Evolutionary conservation across 2,888 invertebrate genomes (phyloP).

Genomic region (Amphipyra berbera): DNA sequence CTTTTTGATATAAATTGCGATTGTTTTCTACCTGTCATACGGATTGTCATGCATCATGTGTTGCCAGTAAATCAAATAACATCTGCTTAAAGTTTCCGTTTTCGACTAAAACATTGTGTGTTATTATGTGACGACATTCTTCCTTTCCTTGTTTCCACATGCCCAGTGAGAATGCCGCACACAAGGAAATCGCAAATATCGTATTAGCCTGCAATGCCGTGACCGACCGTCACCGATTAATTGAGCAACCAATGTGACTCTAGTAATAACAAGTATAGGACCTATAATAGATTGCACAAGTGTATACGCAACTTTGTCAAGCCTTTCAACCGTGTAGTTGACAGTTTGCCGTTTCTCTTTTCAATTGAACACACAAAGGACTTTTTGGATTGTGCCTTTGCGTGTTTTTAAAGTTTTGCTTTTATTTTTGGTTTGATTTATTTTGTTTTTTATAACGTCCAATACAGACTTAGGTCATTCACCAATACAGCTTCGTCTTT

Average conservation of each 20-base stretch:
- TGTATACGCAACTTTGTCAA: constrained; percentile 43
- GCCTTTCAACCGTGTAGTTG: constrained; percentile 54
- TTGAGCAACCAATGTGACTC: constrained; percentile 53
- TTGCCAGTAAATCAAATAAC: constrained; percentile 9
- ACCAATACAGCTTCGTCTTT: not conserved
- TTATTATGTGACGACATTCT: constrained; percentile 48
- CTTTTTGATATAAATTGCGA: too few species aligned
- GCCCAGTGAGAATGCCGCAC: constrained; percentile 53
- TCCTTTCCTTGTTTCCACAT: constrained; percentile 55
- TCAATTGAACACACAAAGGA: constrained; percentile 36
- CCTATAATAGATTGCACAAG: constrained; percentile 51
- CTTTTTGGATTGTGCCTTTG: constrained; percentile 25
- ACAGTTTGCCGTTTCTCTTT: constrained; percentile 54
- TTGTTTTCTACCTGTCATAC: too few species aligned
- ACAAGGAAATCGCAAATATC: constrained; percentile 59
- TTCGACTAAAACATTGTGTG: constrained; percentile 27
- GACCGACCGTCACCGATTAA: constrained; percentile 48
- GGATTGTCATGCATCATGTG: not conserved
- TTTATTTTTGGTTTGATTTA: constrained; percentile 2
- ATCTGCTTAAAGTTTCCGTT: constrained; percentile 26
- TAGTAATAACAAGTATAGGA: constrained; percentile 42
- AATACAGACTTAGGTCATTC: not conserved
- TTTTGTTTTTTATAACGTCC: not conserved
- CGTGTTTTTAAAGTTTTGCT: not conserved
- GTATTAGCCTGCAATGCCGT: constrained; percentile 57